Evolutionary conservation across 2,113 vertebrate genomes (phyloP).

Genomic region (Mohoua ochrocephala): DNA sequence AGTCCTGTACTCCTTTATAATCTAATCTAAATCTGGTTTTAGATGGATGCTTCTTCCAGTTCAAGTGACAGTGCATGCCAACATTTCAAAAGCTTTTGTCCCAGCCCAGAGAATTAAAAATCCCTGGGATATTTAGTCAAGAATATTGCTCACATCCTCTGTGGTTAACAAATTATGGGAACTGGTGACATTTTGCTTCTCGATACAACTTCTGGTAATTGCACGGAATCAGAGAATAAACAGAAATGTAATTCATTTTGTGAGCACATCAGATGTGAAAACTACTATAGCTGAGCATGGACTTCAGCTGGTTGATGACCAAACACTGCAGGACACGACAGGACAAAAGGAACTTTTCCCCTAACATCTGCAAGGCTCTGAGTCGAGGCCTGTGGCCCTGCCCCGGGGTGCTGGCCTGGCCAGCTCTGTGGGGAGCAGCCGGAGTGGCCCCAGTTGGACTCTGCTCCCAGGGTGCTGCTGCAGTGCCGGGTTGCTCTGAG

Average conservation of each 20-base stretch:
- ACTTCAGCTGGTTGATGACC: not conserved
- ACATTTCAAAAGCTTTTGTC: not conserved
- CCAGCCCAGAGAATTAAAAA: not conserved
- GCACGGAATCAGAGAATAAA: not conserved
- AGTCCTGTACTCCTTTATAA: not conserved
- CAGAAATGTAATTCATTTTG: not conserved
- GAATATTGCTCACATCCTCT: not conserved
- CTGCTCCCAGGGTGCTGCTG: rapidly evolving
- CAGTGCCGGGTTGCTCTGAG: not conserved
- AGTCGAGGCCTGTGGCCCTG: not conserved
- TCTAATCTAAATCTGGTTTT: not conserved
- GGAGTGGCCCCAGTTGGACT: rapidly evolving
- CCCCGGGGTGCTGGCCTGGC: not conserved
- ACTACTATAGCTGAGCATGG: not conserved
- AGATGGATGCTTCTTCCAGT: not conserved
- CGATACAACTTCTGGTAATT: not conserved
- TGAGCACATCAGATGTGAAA: not conserved
- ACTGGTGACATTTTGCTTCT: not conserved
- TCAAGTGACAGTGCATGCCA: not conserved
- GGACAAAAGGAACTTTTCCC: not conserved
- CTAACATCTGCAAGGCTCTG: not conserved
- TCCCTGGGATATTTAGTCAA: not conserved
- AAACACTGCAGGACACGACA: rapidly evolving
- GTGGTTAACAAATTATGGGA: not conserved
- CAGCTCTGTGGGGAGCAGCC: rapidly evolving